Evolutionary conservation across 92 coral and sea anemone species (phyloP).

Genomic region (Paragorgia papillata): DNA sequence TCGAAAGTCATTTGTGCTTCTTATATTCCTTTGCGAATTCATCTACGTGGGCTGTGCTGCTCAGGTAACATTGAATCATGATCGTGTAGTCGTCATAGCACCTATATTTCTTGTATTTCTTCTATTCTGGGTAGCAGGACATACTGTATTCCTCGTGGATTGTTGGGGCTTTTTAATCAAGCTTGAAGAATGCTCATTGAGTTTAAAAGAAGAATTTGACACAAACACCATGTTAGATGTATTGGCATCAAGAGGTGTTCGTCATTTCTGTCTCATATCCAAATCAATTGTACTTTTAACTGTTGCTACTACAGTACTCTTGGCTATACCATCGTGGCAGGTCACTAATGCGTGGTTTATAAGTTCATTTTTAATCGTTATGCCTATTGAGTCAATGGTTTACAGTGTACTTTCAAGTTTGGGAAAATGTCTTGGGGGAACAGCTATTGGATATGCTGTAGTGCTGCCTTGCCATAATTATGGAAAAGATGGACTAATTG

Average conservation of each 20-base stretch:
- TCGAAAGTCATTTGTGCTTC: slow-evolving; percentile 61
- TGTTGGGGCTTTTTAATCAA: slow-evolving; percentile 93
- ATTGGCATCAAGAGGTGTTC: slow-evolving; percentile 89
- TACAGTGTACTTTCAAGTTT: slow-evolving; percentile 86
- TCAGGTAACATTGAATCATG: slow-evolving; percentile 66
- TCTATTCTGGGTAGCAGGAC: slow-evolving; percentile 80
- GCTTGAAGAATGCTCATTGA: slow-evolving; percentile 85
- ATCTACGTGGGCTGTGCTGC: slow-evolving; percentile 65
- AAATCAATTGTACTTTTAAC: slow-evolving; percentile 83
- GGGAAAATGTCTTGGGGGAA: slow-evolving; percentile 94
- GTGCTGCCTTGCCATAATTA: slow-evolving; percentile 87
- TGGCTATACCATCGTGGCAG: slow-evolving; percentile 85
- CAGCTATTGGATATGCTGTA: slow-evolving; percentile 97
- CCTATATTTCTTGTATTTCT: slow-evolving; percentile 75
- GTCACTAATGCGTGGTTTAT: slow-evolving; percentile 74
- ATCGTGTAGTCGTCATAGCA: slow-evolving; percentile 68
- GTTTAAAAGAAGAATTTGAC: slow-evolving; percentile 66
- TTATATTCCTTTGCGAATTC: slow-evolving; percentile 52
- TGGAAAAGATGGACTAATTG: slow-evolving; percentile 71
- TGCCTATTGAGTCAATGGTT: slow-evolving; percentile 84
- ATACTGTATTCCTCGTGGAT: slow-evolving; percentile 80
- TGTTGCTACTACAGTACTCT: slow-evolving; percentile 67
- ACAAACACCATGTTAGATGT: slow-evolving; percentile 86
- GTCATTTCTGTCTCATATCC: slow-evolving; percentile 93
- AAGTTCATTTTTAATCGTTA: slow-evolving; percentile 73